Evolutionary conservation across 2,888 invertebrate species (phyloP).

Genomic region (Stenodema calcarata): DNA sequence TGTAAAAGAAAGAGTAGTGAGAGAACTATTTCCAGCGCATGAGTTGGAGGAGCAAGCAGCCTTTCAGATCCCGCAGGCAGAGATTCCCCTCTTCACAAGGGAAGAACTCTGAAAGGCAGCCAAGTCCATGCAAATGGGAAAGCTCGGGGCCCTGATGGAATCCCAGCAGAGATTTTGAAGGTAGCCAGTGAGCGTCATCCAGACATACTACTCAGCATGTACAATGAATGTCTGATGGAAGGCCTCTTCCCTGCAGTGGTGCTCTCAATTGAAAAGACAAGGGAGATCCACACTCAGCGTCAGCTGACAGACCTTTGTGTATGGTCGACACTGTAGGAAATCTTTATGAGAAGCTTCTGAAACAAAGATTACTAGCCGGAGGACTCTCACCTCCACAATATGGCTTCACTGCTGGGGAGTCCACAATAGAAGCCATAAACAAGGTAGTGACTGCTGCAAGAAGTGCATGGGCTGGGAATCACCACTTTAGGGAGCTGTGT

Average conservation of each 20-base stretch:
- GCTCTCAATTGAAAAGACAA: neutral
- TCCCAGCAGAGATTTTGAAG: neutral
- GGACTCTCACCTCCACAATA: neutral
- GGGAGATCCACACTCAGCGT: neutral
- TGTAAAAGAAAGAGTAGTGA: neutral
- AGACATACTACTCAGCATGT: neutral
- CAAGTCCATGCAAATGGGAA: neutral
- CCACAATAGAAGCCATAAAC: neutral
- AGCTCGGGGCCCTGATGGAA: neutral
- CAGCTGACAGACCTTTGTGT: neutral
- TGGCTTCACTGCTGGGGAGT: neutral
- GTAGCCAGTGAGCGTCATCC: neutral
- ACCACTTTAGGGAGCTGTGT: neutral
- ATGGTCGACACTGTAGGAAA: too few relatives aligned
- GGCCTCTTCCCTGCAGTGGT: neutral
- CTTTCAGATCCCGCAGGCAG: neutral
- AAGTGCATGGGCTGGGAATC: neutral
- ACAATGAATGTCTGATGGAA: neutral
- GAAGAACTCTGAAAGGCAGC: neutral
- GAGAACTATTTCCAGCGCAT: neutral
- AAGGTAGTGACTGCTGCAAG: neutral
- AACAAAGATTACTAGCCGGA: too few relatives aligned
- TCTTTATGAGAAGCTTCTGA: too few relatives aligned
- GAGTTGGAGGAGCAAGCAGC: neutral
- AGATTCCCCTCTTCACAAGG: neutral